Percentiles rank a stretch among this genome's conserved stretches.
These are phyloP conservation scores for Botia kubotai DNA, from an alignment of 2,797 vertebrate genomes.

Conservation along the genomic window DNA sequence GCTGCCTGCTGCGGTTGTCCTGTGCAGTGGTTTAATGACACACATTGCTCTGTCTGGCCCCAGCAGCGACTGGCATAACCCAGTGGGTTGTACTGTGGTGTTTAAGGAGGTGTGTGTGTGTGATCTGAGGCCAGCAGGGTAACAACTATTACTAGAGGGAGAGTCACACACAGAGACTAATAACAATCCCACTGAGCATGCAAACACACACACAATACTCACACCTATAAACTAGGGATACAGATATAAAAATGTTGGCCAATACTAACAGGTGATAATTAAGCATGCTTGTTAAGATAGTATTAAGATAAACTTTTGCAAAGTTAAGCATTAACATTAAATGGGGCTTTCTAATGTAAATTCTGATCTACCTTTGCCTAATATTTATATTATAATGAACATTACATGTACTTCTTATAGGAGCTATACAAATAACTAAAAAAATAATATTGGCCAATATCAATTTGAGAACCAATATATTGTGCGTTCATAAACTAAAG, in stretches of 20 bases:
- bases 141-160: slow-evolving; percentile 51
- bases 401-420: too few relatives aligned
- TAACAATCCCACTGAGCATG: not conserved
- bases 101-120: slow-evolving; percentile 34
- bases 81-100: slow-evolving; percentile 64
- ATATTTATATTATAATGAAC: too few relatives aligned
- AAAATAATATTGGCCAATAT: not conserved
- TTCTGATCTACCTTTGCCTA: too few relatives aligned
- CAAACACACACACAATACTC: not conserved
- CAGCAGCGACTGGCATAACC: slow-evolving; percentile 61
- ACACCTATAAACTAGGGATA: not conserved
- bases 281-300: not conserved
- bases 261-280: not conserved
- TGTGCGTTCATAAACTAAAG: not conserved
- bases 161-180: slow-evolving; percentile 7
- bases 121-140: not conserved
- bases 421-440: too few relatives aligned
- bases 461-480: too few relatives aligned
- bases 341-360: too few relatives aligned
- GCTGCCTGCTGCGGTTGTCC: slow-evolving; percentile 49
- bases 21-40: slow-evolving; percentile 48
- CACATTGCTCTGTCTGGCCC: slow-evolving; percentile 62
- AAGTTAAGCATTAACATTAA: too few relatives aligned
- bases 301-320: too few relatives aligned
- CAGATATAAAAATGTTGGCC: not conserved